Evolutionary conservation across 1,140 invertebrate species (phyloP).

Genomic region (Eueides isabella): DNA sequence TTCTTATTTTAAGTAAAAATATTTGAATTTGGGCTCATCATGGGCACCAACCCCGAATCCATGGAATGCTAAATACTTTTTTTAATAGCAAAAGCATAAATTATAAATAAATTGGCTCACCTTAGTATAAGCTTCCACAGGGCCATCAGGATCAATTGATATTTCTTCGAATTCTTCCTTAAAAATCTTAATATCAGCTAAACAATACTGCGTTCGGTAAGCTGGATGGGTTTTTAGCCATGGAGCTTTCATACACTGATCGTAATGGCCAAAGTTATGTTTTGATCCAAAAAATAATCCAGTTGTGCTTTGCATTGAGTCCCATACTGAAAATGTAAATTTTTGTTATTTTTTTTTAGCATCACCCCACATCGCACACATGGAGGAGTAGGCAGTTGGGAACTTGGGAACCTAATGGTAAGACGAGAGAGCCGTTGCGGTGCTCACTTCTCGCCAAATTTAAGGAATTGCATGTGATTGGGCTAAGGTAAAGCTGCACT

Average conservation of each 20-base stretch:
- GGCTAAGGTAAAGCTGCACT: too few relatives aligned
- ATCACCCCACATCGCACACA: too few relatives aligned
- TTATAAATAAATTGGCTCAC: constrained; percentile 35
- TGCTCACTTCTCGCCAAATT: too few relatives aligned
- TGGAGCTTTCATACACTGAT: constrained; percentile 77
- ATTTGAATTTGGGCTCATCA: too few relatives aligned
- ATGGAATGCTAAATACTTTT: too few relatives aligned
- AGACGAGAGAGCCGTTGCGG: too few relatives aligned
- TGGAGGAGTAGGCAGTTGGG: too few relatives aligned
- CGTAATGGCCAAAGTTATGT: constrained; percentile 83
- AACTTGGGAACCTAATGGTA: too few relatives aligned
- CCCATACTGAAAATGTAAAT: constrained; percentile 36
- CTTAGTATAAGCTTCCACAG: constrained; percentile 34
- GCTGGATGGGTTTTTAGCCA: constrained; percentile 59
- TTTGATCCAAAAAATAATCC: constrained; percentile 79
- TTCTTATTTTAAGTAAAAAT: too few relatives aligned
- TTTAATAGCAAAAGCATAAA: too few relatives aligned
- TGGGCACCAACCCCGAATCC: too few relatives aligned
- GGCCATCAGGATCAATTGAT: constrained; percentile 22
- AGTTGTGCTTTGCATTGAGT: constrained; percentile 53
- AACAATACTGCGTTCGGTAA: constrained; percentile 79
- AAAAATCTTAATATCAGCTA: constrained; percentile 57
- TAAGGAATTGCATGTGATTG: too few relatives aligned
- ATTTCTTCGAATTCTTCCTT: constrained; percentile 25
- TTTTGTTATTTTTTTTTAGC: not conserved